Percentiles rank a stretch among this genome's conserved stretches.
Evolutionary conservation across 2,797 vertebrate species (phyloP).

Genomic region (Cryptoprocta ferox): DNA sequence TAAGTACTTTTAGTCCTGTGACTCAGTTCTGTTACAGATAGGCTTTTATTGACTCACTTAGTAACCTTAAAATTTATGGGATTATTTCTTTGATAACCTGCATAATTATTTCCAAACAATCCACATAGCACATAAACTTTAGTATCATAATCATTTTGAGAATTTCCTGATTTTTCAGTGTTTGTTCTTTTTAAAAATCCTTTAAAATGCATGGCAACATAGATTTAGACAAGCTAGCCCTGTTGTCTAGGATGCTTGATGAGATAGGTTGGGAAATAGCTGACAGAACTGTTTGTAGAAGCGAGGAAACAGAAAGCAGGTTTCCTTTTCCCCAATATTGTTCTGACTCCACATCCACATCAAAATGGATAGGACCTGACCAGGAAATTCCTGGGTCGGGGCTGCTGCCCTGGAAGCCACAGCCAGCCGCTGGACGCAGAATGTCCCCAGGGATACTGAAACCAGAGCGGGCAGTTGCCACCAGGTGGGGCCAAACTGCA

Average conservation of each 20-base stretch:
- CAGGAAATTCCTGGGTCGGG: neutral
- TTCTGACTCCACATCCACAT: neutral
- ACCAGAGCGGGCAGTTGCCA: neutral
- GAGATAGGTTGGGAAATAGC: neutral
- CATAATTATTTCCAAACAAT: neutral
- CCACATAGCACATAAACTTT: neutral
- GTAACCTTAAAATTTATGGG: conserved; percentile 1
- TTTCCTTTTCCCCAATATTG: neutral
- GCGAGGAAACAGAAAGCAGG: neutral
- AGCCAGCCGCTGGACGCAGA: neutral
- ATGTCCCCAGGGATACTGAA: neutral
- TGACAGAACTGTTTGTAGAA: conserved; percentile 9
- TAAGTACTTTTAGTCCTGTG: neutral
- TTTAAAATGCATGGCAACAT: neutral
- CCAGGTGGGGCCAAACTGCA: conserved; percentile 72
- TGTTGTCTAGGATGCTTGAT: neutral
- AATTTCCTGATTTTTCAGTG: neutral
- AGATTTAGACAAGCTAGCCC: neutral
- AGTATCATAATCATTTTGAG: neutral
- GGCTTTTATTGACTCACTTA: neutral
- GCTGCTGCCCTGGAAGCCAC: neutral
- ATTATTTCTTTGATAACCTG: conserved; percentile 7
- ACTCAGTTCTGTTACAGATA: neutral
- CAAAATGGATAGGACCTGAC: neutral
- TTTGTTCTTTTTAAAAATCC: neutral